A percentile compares a stretch with the other conserved stretches of the same genome.
phyloP scores from a whole-genome alignment of 2,113 vertebrate species.

The Aplodontia rufa region DNA sequence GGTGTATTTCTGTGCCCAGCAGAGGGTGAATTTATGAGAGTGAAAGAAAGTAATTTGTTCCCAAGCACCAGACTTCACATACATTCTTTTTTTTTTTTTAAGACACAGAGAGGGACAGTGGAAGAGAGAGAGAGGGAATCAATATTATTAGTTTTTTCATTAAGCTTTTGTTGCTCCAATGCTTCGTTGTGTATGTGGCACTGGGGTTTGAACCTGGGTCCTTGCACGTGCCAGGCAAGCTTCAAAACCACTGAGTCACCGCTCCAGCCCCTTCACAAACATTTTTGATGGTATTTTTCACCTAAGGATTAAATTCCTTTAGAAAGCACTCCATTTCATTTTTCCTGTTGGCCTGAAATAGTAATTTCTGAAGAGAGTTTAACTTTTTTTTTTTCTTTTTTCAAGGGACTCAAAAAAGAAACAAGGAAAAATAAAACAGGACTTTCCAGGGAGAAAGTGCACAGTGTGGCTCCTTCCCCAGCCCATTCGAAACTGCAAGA shows the following conservation, averaged over 20 bases:
- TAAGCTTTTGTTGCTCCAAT: too few species aligned
- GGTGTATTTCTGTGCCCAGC: too few species aligned
- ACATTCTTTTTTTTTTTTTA: too few species aligned
- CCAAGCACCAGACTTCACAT: not conserved
- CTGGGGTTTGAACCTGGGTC: too few species aligned
- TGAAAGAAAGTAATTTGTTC: not conserved
- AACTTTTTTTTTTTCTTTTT: not conserved
- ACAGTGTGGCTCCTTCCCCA: rapidly evolving
- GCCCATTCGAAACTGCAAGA: not conserved
- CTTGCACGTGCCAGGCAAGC: too few species aligned
- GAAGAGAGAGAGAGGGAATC: too few species aligned
- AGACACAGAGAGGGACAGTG: too few species aligned
- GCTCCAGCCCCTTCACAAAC: too few species aligned
- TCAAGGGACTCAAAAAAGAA: not conserved
- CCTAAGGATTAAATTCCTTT: not conserved
- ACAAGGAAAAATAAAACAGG: not conserved
- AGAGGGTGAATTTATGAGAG: not conserved
- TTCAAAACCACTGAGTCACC: too few species aligned
- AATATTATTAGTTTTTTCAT: too few species aligned
- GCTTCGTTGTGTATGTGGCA: too few species aligned
- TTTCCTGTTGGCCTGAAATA: not conserved
- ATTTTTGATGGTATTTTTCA: not conserved
- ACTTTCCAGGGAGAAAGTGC: not conserved
- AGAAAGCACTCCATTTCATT: not conserved
- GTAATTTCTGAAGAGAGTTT: not conserved